Conservation (phyloP, 1,140 invertebrate genomes). For the Drosophila subpulchrella region DNA sequence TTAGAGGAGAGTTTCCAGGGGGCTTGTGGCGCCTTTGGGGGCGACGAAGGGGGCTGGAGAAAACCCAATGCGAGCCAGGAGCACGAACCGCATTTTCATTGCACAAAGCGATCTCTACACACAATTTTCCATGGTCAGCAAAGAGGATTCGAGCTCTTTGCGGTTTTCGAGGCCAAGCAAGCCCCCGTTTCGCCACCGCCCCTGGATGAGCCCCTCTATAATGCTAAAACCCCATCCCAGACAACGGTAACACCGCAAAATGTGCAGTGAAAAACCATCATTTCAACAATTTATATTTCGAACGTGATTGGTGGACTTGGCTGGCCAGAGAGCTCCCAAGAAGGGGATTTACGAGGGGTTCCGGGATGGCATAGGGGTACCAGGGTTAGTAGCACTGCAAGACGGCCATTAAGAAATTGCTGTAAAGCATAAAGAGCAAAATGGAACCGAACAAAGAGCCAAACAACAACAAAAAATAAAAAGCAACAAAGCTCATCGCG, state of each 20-base stretch:
- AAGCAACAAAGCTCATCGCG: conserved; percentile 50
- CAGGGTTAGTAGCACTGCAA: conserved; percentile 47
- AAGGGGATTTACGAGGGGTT: not conserved
- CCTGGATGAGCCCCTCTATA: not conserved
- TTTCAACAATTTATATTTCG: conserved; percentile 84
- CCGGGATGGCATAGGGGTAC: not conserved
- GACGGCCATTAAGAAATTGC: conserved; percentile 80
- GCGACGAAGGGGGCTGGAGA: too few species aligned
- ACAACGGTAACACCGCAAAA: conserved; percentile 44
- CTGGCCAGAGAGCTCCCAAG: conserved; percentile 3
- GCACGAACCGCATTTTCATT: conserved; percentile 81
- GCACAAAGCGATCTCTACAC: conserved; percentile 67
- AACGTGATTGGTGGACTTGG: conserved; percentile 76
- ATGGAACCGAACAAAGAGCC: conserved; percentile 67
- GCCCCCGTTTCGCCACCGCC: not conserved
- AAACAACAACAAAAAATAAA: conserved; percentile 15
- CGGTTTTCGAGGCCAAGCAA: conserved; percentile 62
- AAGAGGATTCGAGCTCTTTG: conserved; percentile 49
- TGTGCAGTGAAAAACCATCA: conserved; percentile 80
- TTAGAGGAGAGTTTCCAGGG: not conserved
- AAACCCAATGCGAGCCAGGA: conserved; percentile 42
- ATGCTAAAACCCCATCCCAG: conserved; percentile 20
- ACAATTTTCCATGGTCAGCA: conserved; percentile 74
- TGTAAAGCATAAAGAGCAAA: conserved; percentile 79
- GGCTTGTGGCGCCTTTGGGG: not conserved